A percentile compares a stretch with the other conserved stretches of the same genome.
These are phyloP conservation scores for Dendronephthya gigantea DNA, from an alignment of 64 coral and sea anemone species.

Conservation along the genomic window DNA sequence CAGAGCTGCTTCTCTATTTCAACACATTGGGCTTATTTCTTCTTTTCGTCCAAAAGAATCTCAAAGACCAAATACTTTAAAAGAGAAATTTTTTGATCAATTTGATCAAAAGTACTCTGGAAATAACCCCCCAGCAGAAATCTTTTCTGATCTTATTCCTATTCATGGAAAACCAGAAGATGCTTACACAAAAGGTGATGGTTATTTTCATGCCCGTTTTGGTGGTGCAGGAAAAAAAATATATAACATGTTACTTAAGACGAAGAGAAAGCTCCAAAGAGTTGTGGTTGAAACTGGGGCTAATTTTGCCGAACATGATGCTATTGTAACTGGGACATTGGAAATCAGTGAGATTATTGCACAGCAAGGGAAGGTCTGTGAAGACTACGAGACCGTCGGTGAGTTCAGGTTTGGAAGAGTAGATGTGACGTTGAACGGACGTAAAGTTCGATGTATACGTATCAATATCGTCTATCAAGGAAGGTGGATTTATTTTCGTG, in stretches of 20 bases:
- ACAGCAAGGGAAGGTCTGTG: not conserved
- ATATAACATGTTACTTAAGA: constrained; percentile 25
- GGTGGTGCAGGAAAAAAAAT: not conserved
- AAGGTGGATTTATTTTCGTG: constrained; percentile 39
- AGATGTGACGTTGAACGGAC: not conserved
- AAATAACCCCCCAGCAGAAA: constrained; percentile 28
- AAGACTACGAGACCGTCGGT: not conserved
- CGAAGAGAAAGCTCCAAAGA: not conserved
- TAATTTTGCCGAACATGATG: constrained; percentile 26
- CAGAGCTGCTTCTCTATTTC: constrained; percentile 35
- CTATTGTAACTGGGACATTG: constrained; percentile 7
- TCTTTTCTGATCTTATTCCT: constrained; percentile 11
- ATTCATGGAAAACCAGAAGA: constrained; percentile 23
- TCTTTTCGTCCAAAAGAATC: constrained; percentile 26
- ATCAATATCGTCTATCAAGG: constrained; percentile 23
- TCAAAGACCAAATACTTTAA: constrained; percentile 24
- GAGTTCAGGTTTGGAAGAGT: not conserved
- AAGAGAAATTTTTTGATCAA: constrained; percentile 41
- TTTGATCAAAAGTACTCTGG: constrained; percentile 41
- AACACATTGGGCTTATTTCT: constrained; percentile 34
- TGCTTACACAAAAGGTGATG: constrained; percentile 41
- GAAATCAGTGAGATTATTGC: constrained; percentile 6
- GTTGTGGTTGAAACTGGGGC: constrained; percentile 37
- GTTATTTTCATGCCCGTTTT: constrained; percentile 26
- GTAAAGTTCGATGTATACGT: constrained; percentile 3